Evolutionary conservation across 2,113 vertebrate species (phyloP).

Genomic region (Tinamus guttatus): DNA sequence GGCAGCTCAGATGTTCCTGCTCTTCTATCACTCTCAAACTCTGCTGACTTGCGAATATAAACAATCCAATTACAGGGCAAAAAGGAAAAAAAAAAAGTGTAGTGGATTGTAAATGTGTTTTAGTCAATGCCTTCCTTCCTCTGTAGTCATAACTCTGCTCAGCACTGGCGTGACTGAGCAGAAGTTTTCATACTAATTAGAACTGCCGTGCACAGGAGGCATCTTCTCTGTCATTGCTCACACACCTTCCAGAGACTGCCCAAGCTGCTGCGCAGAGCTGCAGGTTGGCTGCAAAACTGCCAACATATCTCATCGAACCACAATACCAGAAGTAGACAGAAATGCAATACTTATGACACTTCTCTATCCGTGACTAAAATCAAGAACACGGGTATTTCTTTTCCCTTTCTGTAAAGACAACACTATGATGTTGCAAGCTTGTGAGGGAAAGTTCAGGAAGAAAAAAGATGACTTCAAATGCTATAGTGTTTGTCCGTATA

Average conservation of each 20-base stretch:
- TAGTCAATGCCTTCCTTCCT: neutral
- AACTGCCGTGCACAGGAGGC: neutral
- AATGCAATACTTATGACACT: neutral
- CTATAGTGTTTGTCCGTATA: neutral
- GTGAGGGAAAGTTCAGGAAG: neutral
- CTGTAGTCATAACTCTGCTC: neutral
- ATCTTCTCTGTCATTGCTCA: neutral
- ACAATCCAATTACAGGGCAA: neutral
- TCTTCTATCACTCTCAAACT: neutral
- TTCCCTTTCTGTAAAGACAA: neutral
- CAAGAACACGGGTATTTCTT: neutral
- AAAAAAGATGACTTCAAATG: neutral
- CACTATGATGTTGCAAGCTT: neutral
- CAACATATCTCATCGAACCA: neutral
- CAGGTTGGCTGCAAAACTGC: neutral
- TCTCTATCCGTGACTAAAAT: neutral
- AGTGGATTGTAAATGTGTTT: neutral
- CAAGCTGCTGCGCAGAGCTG: neutral
- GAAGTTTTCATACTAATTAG: constrained; percentile 1
- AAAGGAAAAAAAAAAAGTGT: neutral
- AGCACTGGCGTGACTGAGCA: neutral
- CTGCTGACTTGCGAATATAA: neutral
- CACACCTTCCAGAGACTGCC: neutral
- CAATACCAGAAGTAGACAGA: neutral
- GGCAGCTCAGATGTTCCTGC: neutral